A percentile compares a stretch with the other conserved stretches of the same genome.
Conservation (phyloP, 2,797 vertebrate genomes). For the Lutjanus campechanus region DNA sequence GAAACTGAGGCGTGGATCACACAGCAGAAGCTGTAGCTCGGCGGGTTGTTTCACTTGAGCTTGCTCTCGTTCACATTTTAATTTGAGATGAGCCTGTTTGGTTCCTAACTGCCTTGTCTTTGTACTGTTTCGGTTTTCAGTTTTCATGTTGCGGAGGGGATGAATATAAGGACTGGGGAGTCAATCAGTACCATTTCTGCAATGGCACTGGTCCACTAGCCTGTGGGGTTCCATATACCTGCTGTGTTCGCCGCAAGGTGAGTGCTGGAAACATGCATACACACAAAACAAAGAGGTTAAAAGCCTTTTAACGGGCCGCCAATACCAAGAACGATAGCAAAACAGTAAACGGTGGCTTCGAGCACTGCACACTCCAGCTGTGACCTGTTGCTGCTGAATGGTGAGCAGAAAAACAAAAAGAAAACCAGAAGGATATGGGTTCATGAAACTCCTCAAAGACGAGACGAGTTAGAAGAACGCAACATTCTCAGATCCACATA, state of each 20-base stretch:
- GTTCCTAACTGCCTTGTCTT: not conserved
- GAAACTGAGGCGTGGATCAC: not conserved
- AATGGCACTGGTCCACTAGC: slow-evolving; percentile 89
- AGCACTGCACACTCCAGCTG: too few relatives aligned
- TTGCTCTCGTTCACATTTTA: not conserved
- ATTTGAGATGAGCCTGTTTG: not conserved
- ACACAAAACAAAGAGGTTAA: not conserved
- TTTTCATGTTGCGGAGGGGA: slow-evolving; percentile 94
- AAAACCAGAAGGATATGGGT: too few relatives aligned
- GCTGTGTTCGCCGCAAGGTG: slow-evolving; percentile 85
- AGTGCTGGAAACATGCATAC: slow-evolving; percentile 42
- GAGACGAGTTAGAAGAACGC: too few relatives aligned
- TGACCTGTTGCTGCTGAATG: too few relatives aligned
- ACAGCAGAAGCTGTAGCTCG: not conserved
- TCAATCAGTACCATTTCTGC: slow-evolving; percentile 93
- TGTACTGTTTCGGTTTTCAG: slow-evolving; percentile 69
- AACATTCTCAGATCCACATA: too few relatives aligned
- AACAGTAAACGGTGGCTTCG: too few relatives aligned
- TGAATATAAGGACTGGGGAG: slow-evolving; percentile 91
- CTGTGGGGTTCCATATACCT: slow-evolving; percentile 93
- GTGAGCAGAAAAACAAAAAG: too few relatives aligned
- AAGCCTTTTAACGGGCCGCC: too few relatives aligned
- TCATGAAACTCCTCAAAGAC: too few relatives aligned
- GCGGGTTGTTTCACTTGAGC: not conserved
- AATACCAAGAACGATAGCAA: too few relatives aligned